Percentiles rank a stretch among this genome's conserved stretches.
phyloP scores from a whole-genome alignment of 2,113 vertebrate genomes.

The Pionites leucogaster region DNA sequence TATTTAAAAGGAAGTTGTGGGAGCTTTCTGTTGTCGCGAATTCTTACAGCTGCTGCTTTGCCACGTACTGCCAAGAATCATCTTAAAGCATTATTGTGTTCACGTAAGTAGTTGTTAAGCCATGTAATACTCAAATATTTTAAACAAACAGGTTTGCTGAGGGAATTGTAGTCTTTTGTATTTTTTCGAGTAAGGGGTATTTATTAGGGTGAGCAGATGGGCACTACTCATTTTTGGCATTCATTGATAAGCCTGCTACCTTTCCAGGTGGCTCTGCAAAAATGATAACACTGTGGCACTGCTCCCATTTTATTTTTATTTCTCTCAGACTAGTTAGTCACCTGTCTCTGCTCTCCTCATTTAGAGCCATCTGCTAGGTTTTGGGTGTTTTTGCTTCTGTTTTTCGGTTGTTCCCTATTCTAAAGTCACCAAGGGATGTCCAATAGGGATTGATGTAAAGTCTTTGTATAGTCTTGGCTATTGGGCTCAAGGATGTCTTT shows the following conservation, averaged over 20 bases:
- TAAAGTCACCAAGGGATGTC: not conserved
- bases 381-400: not conserved
- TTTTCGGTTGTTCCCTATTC: not conserved
- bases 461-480: not conserved
- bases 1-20: not conserved
- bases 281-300: conserved; percentile 14
- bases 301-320: conserved; percentile 54
- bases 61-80: not conserved
- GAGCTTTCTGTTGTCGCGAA: not conserved
- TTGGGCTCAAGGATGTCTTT: not conserved
- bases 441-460: not conserved
- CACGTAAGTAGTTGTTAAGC: not conserved
- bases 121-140: not conserved
- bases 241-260: conserved; percentile 25
- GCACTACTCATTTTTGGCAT: conserved; percentile 49
- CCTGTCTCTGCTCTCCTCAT: conserved; percentile 24
- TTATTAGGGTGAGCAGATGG: conserved; percentile 67
- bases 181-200: conserved; percentile 12
- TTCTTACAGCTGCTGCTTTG: not conserved
- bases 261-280: conserved; percentile 55
- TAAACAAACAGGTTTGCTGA: conserved; percentile 28
- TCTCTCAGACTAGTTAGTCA: conserved; percentile 46
- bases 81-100: conserved; percentile 6
- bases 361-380: conserved; percentile 52
- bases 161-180: conserved; percentile 4